Conservation (phyloP, 2,113 vertebrate species). For the Microtus pennsylvanicus region DNA sequence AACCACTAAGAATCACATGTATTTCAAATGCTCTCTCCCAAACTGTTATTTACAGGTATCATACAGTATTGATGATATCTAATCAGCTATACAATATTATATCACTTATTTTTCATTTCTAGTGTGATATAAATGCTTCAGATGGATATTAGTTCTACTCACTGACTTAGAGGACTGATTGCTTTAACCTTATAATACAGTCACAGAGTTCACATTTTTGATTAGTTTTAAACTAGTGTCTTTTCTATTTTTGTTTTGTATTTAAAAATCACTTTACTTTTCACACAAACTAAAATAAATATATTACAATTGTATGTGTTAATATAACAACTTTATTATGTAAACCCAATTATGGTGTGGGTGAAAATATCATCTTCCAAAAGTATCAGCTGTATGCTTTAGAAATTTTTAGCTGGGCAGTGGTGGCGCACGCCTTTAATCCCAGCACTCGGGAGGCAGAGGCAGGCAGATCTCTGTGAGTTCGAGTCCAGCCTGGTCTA, state of each 20-base stretch:
- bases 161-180: background rate
- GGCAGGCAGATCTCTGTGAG: too few relatives aligned
- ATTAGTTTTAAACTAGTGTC: background rate
- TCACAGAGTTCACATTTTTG: background rate
- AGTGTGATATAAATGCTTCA: background rate
- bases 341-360: background rate
- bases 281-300: background rate
- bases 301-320: background rate
- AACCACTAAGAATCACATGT: background rate
- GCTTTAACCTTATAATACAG: background rate
- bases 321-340: background rate
- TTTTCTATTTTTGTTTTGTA: background rate
- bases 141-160: background rate
- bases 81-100: background rate
- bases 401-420: too few relatives aligned
- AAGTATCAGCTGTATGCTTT: background rate
- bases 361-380: background rate
- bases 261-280: background rate
- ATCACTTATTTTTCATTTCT: background rate
- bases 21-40: background rate
- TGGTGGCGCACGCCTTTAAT: too few relatives aligned
- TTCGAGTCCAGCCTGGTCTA: too few relatives aligned
- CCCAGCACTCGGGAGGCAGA: too few relatives aligned
- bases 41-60: background rate
- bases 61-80: background rate